Conservation (phyloP, 2,888 invertebrate species). For the Parnassius smintheus region DNA sequence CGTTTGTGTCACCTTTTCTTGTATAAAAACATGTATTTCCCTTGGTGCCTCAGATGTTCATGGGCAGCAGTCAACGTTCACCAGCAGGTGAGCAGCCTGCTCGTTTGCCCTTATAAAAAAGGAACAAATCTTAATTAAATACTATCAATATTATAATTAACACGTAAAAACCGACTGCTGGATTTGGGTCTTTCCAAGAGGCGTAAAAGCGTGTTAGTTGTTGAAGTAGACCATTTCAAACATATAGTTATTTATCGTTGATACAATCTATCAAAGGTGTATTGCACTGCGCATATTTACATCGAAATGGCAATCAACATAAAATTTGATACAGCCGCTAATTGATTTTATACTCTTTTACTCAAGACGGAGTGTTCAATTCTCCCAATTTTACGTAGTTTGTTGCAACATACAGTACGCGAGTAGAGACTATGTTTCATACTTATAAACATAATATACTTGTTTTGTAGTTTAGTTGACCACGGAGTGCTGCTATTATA, state of each 20-base stretch:
- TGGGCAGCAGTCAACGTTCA: no score
- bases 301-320: conserved; percentile 49
- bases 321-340: conserved; percentile 32
- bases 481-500: conserved; percentile 55
- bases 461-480: conserved; percentile 69
- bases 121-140: no score
- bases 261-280: conserved; percentile 29
- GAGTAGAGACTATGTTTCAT: conserved; percentile 65
- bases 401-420: conserved; percentile 67
- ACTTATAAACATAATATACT: conserved; percentile 74
- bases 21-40: no score
- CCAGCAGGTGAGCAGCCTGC: no score
- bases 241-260: conserved; percentile 20
- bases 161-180: no score
- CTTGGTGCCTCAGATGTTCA: no score
- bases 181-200: no score
- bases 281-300: conserved; percentile 47
- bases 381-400: conserved; percentile 20
- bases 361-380: conserved; percentile 33
- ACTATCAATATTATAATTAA: no score
- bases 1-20: no score
- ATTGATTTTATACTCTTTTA: conserved; percentile 41
- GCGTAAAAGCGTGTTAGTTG: no score
- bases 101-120: no score
- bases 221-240: background rate